phyloP scores from a whole-genome alignment of 30 jellyfish, hydroid and myxozoan genomes.

The Aurelia sp. region DNA sequence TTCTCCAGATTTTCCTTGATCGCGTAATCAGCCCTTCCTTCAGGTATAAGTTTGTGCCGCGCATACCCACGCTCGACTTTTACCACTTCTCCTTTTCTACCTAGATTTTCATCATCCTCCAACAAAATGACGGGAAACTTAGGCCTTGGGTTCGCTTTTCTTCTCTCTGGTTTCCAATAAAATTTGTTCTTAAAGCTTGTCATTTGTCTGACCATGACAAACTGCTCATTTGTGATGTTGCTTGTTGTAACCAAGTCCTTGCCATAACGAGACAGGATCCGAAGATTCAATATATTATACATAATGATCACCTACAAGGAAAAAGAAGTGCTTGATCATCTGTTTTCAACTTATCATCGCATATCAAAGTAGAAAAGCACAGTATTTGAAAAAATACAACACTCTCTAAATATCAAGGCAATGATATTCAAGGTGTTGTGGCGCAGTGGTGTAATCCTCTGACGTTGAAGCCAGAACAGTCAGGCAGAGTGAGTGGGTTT shows the following conservation, averaged over 20 bases:
- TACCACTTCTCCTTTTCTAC: slow-evolving; percentile 70
- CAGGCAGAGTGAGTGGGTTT: too few species aligned
- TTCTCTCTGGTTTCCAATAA: slow-evolving; percentile 56
- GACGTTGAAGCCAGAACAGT: too few species aligned
- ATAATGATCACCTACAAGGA: background rate
- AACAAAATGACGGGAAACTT: slow-evolving; percentile 69
- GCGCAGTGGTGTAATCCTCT: too few species aligned
- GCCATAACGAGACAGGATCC: background rate
- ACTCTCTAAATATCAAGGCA: too few species aligned
- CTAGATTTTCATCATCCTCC: slow-evolving; percentile 70
- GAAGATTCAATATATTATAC: background rate
- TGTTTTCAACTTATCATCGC: too few species aligned
- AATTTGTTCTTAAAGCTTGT: slow-evolving; percentile 47
- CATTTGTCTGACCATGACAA: slow-evolving; percentile 1
- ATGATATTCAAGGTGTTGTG: too few species aligned
- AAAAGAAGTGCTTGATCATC: too few species aligned
- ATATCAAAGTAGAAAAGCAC: too few species aligned
- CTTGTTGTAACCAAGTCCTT: background rate
- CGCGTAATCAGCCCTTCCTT: slow-evolving; percentile 69
- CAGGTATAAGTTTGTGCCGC: slow-evolving; percentile 64
- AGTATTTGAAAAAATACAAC: too few species aligned
- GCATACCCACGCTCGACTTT: slow-evolving; percentile 81
- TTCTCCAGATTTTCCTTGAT: slow-evolving; percentile 55
- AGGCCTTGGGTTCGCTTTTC: slow-evolving; percentile 66
- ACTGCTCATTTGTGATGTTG: background rate